Evolutionary conservation across 2,113 vertebrate genomes (phyloP).

Genomic region (Alligator mississippiensis): DNA sequence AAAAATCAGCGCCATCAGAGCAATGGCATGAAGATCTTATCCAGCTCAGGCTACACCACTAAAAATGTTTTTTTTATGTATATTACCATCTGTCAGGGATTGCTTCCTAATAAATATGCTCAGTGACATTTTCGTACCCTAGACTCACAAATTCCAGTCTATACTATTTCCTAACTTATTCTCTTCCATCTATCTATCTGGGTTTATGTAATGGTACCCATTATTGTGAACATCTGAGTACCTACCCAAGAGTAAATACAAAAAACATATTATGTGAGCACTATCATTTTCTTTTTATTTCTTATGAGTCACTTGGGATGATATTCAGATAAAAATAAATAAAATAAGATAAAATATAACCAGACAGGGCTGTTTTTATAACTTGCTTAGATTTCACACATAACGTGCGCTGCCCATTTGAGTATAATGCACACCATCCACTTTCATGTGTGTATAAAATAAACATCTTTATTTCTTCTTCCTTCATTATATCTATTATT

Average conservation of each 20-base stretch:
- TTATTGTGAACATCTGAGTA: neutral
- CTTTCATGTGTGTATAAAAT: neutral
- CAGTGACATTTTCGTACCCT: neutral
- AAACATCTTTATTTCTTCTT: neutral
- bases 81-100: neutral
- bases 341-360: neutral
- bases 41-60: neutral
- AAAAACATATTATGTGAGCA: neutral
- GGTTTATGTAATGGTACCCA: neutral
- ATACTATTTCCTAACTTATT: neutral
- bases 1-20: neutral
- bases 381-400: neutral
- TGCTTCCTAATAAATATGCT: neutral
- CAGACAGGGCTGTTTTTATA: neutral
- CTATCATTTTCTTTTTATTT: neutral
- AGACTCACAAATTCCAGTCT: neutral
- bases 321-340: neutral
- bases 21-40: conserved; percentile 17
- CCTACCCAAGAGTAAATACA: neutral
- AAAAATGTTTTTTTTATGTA: neutral
- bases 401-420: too few species aligned
- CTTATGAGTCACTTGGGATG: neutral
- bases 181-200: neutral
- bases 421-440: neutral
- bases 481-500: neutral